Evolutionary conservation across 2,113 vertebrate species (phyloP).

Genomic region (Mustelus asterias): DNA sequence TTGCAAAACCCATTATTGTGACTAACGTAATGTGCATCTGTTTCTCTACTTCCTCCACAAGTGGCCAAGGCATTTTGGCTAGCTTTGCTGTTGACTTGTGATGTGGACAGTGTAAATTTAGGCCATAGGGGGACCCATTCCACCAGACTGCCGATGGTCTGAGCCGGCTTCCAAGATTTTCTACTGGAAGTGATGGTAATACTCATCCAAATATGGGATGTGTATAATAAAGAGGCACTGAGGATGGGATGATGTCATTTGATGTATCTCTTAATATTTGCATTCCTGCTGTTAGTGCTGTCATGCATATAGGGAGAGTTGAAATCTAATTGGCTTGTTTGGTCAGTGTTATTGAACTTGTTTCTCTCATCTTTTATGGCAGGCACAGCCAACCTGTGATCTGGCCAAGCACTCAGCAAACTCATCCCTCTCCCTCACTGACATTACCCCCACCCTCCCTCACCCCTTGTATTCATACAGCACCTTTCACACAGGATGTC

Average conservation of each 20-base stretch:
- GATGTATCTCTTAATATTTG: neutral
- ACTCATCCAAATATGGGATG: neutral
- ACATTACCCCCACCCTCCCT: neutral
- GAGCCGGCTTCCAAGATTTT: neutral
- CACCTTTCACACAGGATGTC: neutral
- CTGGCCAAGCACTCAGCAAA: neutral
- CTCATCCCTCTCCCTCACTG: too few relatives aligned
- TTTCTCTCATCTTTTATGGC: neutral
- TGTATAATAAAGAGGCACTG: neutral
- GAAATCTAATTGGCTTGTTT: neutral
- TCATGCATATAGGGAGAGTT: neutral
- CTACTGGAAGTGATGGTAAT: neutral
- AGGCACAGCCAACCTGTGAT: neutral
- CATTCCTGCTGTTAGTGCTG: neutral
- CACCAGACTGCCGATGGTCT: neutral
- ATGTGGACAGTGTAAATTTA: neutral
- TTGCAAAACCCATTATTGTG: conserved; percentile 18
- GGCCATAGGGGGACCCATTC: neutral
- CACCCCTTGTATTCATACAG: neutral
- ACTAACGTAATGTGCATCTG: conserved; percentile 25
- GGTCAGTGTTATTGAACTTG: neutral
- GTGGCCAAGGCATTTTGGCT: neutral
- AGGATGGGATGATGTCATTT: neutral
- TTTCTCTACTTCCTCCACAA: conserved; percentile 11
- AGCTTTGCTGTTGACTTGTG: neutral